A percentile compares a stretch with the other conserved stretches of the same genome.
Conservation (phyloP, 2,797 vertebrate species). For the Coregonus suidteri region DNA sequence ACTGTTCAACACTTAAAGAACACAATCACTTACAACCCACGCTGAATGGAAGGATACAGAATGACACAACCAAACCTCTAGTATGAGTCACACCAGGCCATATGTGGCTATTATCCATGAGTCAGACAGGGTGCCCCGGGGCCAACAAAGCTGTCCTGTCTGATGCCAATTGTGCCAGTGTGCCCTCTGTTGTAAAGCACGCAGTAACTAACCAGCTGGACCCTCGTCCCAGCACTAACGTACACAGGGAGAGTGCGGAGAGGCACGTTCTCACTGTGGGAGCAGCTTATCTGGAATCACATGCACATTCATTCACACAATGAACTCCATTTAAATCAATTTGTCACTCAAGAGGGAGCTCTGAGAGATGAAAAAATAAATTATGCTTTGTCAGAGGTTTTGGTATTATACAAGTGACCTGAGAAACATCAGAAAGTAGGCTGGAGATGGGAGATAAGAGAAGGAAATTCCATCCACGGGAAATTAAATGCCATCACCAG, state of each 20-base stretch:
- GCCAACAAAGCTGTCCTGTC: constrained; percentile 23
- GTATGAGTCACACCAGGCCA: constrained; percentile 51
- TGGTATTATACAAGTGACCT: constrained; percentile 10
- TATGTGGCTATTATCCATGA: constrained; percentile 29
- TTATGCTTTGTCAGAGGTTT: neutral
- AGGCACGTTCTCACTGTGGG: constrained; percentile 28
- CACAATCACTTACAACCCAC: neutral
- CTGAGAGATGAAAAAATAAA: neutral
- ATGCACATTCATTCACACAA: constrained; percentile 59
- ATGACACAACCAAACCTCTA: neutral
- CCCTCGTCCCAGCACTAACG: constrained; percentile 16
- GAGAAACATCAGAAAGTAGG: neutral
- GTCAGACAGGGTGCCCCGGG: constrained; percentile 10
- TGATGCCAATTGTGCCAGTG: constrained; percentile 35
- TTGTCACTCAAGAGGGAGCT: constrained; percentile 33
- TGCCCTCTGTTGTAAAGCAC: constrained; percentile 25
- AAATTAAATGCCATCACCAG: no score
- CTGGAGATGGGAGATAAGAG: no score
- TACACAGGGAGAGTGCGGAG: constrained; percentile 31
- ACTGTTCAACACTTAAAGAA: neutral
- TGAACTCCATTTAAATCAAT: constrained; percentile 52
- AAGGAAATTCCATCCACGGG: no score
- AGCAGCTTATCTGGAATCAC: constrained; percentile 61
- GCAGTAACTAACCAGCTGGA: constrained; percentile 59
- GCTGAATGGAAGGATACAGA: neutral